A percentile compares a stretch with the other conserved stretches of the same genome.
Conservation (phyloP, 2,797 vertebrate species). For the Acrossocheilus wenchowensis region DNA sequence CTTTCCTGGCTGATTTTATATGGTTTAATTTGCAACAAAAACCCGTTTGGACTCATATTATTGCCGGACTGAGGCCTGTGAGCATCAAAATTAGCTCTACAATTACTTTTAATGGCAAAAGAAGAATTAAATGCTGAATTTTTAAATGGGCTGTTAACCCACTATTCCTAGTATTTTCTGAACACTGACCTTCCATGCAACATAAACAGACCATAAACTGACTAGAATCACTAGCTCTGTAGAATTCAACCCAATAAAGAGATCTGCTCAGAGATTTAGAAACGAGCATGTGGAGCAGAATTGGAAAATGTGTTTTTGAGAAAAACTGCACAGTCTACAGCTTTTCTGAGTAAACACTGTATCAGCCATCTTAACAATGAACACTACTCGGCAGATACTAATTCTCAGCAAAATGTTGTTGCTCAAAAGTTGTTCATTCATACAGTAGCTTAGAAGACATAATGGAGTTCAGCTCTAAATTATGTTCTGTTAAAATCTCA, state of each 20-base stretch:
- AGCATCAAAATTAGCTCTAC: background rate
- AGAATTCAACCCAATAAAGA: background rate
- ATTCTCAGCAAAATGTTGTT: background rate
- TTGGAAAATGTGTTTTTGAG: background rate
- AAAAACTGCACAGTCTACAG: background rate
- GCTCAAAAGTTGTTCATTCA: background rate
- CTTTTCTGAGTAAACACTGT: background rate
- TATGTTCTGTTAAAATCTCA: background rate
- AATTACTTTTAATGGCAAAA: conserved; percentile 24
- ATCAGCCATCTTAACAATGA: background rate
- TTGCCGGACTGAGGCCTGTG: background rate
- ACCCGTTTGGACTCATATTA: background rate
- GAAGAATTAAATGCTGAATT: background rate
- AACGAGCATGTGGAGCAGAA: background rate
- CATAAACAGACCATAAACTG: background rate
- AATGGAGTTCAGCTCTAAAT: background rate
- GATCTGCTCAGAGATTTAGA: background rate
- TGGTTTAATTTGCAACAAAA: conserved; percentile 30
- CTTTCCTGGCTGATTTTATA: conserved; percentile 11
- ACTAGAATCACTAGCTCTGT: conserved; percentile 3
- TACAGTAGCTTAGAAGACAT: background rate
- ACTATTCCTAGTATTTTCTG: background rate
- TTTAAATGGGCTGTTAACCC: background rate
- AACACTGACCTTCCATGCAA: background rate
- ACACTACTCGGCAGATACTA: background rate